Base-by-base conservation (phyloP, 1,140 invertebrate genomes). In the Ceratitis capitata region DNA sequence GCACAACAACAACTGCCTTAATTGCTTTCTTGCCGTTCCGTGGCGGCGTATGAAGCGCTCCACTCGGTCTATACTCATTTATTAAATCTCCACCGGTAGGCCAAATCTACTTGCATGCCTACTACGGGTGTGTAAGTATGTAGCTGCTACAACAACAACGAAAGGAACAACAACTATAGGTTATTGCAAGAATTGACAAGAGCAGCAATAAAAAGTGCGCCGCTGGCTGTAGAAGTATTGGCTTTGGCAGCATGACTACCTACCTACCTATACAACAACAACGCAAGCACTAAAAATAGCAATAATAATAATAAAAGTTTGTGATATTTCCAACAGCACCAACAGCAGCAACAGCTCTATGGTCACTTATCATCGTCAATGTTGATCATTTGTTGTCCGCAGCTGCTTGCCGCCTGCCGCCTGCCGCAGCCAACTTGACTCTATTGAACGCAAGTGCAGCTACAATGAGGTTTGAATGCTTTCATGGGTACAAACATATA, bases 301-400 rank as follows among this genome's bases (percentile, higher is more conserved):
- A 56, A 5, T 32, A 61, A 10, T 19, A 47, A n/a, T n/a, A n/a
- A n/a, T n/a, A n/a, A n/a, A n/a, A n/a, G n/a, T n/a, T n/a, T n/a
- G n/a, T n/a, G n/a, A n/a, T n/a, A n/a, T n/a, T n/a, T n/a, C n/a
- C 19, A 16, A 23, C 7, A 78, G 9, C 1, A 23, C 23, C 39
- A 78, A 78, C 69, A 39, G 39, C 39, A 45, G 39, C 39, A 78
- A 32, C 69, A 45, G 69, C 69, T 26, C 56, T 45, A 78, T 23
- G 45, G 69, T 78, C 69, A 78, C 69, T 78, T 78, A 78, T 45
- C 69, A 45, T 78, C 69, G 39, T 78, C 39, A 78, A 78, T 78
- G 69, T 5, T 12, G 69, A 23, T 78, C 69, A 78, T 78, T 78
- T 32, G 69, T 78, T 78, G 69, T 19, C 1, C 29, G 64, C n/a